Evolutionary conservation across 2,797 vertebrate genomes (phyloP).

Genomic region (Malurus splendens): DNA sequence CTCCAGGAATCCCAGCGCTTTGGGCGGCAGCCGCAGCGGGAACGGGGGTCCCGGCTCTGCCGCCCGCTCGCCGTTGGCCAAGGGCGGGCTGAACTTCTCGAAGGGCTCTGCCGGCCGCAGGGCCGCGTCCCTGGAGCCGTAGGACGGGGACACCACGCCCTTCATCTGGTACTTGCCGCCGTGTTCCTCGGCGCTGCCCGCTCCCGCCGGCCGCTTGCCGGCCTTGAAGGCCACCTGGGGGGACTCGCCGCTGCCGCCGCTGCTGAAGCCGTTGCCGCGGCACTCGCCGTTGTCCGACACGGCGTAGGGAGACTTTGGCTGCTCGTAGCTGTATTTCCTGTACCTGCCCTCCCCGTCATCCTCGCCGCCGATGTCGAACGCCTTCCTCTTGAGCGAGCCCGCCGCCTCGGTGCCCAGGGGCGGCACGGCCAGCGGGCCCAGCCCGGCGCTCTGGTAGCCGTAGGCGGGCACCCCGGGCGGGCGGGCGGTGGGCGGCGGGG

Average conservation of each 20-base stretch:
- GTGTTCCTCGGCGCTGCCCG: background rate
- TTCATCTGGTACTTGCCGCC: conserved; percentile 72
- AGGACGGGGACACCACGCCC: conserved; percentile 81
- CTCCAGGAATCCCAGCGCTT: conserved; percentile 60
- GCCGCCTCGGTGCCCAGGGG: conserved; percentile 58
- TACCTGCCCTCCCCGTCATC: conserved; percentile 82
- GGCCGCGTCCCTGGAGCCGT: conserved; percentile 70
- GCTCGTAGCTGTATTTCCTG: conserved; percentile 88
- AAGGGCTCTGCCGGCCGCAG: conserved; percentile 60
- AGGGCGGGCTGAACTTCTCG: conserved; percentile 80
- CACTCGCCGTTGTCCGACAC: conserved; percentile 84
- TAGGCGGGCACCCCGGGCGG: conserved; percentile 81
- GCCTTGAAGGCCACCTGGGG: conserved; percentile 57
- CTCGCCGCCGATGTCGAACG: conserved; percentile 82
- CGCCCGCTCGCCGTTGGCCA: conserved; percentile 77
- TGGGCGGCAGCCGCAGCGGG: conserved; percentile 69
- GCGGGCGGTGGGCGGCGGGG: conserved; percentile 63
- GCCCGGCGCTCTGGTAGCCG: conserved; percentile 77
- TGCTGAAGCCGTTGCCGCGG: conserved; percentile 79
- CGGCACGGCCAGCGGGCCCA: conserved; percentile 38
- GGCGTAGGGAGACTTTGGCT: conserved; percentile 80
- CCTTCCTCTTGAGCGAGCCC: conserved; percentile 87
- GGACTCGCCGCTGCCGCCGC: conserved; percentile 66
- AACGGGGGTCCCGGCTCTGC: conserved; percentile 67
- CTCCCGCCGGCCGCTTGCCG: conserved; percentile 57